Percentiles rank a stretch among this genome's conserved stretches.
Conservation (phyloP, 2,113 vertebrate genomes). For the Pterocles gutturalis region DNA sequence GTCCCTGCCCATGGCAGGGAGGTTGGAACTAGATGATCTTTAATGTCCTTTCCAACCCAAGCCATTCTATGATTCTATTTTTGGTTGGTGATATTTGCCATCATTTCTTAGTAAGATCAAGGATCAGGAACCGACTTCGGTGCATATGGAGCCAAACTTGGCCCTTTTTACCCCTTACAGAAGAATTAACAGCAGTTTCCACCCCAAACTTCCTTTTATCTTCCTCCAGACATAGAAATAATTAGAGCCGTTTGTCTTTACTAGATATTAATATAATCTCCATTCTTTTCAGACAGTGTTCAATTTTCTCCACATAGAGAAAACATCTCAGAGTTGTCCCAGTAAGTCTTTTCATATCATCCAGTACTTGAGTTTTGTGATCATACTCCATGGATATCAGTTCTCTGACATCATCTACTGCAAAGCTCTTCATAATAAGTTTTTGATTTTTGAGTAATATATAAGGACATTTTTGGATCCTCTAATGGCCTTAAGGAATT, state of each 20-base stretch:
- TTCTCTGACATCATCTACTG: background rate
- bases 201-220: background rate
- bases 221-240: background rate
- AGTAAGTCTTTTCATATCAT: background rate
- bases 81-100: background rate
- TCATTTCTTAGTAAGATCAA: background rate
- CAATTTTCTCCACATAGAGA: background rate
- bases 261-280: accelerated
- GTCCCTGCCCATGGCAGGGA: no score
- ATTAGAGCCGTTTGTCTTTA: background rate
- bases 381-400: accelerated
- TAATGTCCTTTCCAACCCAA: no score
- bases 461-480: background rate
- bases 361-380: background rate
- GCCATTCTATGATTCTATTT: no score
- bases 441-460: background rate
- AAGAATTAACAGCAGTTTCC: background rate
- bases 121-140: background rate
- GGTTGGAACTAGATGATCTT: no score
- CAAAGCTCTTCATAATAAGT: background rate
- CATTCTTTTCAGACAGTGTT: background rate
- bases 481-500: background rate
- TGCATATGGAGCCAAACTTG: background rate
- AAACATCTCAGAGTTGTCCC: background rate
- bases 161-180: background rate